Evolutionary conservation across 2,113 vertebrate genomes (phyloP), one percentile per base, ranked within the genome.

Genomic region (Thymallus thymallus): DNA sequence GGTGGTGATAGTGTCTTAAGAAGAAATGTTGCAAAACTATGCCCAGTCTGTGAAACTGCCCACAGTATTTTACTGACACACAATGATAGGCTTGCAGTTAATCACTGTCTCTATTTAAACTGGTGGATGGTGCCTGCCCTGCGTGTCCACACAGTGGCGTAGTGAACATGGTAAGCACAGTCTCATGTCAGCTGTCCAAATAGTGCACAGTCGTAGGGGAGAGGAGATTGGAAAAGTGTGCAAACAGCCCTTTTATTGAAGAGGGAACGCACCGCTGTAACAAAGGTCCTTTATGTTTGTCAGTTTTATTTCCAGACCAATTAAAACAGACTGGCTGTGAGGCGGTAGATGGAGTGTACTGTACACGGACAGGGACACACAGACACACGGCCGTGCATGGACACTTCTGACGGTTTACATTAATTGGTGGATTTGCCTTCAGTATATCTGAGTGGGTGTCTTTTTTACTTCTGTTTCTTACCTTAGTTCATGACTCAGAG

Each of bases 141-240:
- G 13, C 78, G 73, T 60, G 78, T 71, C 23, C 41, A 3, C 29
- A 14, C 22, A 7, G 23, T 70, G n/a, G 69, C 6, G 10, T 68
- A 20, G 22, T 30, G 61, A 51, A 64, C 68, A 67, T 67, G 61
- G 72, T 65, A 72, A 67, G 22, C 41, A 75, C n/a, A 30, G 69
- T 69, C 67, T 71, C 68, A 12, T 69, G 74, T 10, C 87, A 91
- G 91, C 91, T 93, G 90, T 91, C 90, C 85, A 93, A 92, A 92
- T 90, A 92, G 74, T 73, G 76, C 77, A 78, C 80, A 29, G 68
- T 80, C 79, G 61, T 24, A 24, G 26, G 24, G n/a, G n/a, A 65
- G 77, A 73, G 67, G 63, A 88, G 83, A 64, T 89, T 89, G 87
- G 88, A 88, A 90, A 84, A 79, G 77, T 76, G 76, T 73, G 81